These are phyloP conservation scores for Salvelinus sp. DNA, from an alignment of 2,113 vertebrate genomes.

Conservation along the genomic window DNA sequence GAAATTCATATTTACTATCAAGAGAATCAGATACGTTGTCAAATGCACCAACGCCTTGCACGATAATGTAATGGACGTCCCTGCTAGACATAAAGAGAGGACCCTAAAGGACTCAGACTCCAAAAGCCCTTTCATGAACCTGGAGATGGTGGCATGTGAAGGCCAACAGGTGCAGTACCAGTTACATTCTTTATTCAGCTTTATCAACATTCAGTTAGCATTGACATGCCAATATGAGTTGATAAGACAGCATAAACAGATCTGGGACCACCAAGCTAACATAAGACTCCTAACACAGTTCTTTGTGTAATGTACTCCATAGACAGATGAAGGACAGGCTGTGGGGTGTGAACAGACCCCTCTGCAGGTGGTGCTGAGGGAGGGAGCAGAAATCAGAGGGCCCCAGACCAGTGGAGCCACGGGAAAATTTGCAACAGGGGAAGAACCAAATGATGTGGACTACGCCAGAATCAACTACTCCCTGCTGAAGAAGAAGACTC, in stretches of 20 bases:
- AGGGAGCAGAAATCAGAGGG: not conserved
- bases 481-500: constrained; percentile 17
- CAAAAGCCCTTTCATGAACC: not conserved
- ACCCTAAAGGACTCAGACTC: constrained; percentile 2
- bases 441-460: constrained; percentile 33
- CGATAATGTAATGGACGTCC: no score
- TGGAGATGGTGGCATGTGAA: constrained; percentile 40
- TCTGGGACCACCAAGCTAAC: no score
- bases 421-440: not conserved
- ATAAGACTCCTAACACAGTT: not conserved
- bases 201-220: not conserved
- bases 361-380: not conserved
- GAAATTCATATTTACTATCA: no score
- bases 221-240: no score
- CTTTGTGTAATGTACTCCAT: not conserved
- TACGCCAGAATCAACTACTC: constrained; percentile 62
- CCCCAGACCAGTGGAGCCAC: not conserved
- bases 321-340: constrained; percentile 29
- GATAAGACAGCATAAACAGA: no score
- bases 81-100: constrained; percentile 24
- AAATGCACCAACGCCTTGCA: no score
- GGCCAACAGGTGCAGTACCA: constrained; percentile 14
- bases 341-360: constrained; percentile 5
- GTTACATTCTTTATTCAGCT: not conserved
- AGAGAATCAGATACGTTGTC: no score